phyloP scores from a whole-genome alignment of 2,888 invertebrate genomes.

The Alloplasta piceator region DNA sequence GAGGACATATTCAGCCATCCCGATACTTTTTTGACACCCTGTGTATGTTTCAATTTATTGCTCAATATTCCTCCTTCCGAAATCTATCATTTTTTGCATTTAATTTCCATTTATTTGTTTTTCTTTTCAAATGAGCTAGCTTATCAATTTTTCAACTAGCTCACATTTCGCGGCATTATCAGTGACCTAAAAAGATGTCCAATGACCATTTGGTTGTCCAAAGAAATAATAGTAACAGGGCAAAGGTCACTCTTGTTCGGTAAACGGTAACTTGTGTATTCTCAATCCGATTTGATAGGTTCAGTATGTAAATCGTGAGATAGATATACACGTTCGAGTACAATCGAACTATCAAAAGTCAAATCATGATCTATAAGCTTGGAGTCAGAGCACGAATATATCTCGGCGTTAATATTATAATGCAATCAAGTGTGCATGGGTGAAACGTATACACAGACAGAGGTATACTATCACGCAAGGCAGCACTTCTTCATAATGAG shows the following conservation, averaged over 20 bases:
- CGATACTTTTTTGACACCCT: too few relatives aligned
- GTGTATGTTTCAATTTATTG: too few relatives aligned
- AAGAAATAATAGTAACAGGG: neutral
- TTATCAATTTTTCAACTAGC: too few relatives aligned
- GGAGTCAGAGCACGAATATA: constrained; percentile 60
- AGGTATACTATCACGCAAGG: constrained; percentile 77
- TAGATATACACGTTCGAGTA: constrained; percentile 12
- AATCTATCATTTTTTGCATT: too few relatives aligned
- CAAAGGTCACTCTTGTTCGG: neutral
- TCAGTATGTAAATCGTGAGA: neutral
- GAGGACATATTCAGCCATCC: too few relatives aligned
- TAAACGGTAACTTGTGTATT: constrained; percentile 15
- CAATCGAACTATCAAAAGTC: constrained; percentile 45
- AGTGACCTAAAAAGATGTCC: too few relatives aligned
- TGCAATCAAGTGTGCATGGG: constrained; percentile 78
- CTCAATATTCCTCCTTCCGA: too few relatives aligned
- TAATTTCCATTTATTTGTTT: too few relatives aligned
- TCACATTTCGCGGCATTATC: too few relatives aligned
- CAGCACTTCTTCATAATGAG: constrained; percentile 76
- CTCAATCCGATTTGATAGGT: constrained; percentile 12
- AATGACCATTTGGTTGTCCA: too few relatives aligned
- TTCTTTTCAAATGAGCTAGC: too few relatives aligned
- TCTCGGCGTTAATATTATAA: constrained; percentile 76
- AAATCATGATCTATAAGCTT: constrained; percentile 49
- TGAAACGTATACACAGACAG: constrained; percentile 56